Percentiles rank a stretch among this genome's conserved stretches.
Evolutionary conservation across 2,113 vertebrate species (phyloP).

Genomic region (Alectura lathami): DNA sequence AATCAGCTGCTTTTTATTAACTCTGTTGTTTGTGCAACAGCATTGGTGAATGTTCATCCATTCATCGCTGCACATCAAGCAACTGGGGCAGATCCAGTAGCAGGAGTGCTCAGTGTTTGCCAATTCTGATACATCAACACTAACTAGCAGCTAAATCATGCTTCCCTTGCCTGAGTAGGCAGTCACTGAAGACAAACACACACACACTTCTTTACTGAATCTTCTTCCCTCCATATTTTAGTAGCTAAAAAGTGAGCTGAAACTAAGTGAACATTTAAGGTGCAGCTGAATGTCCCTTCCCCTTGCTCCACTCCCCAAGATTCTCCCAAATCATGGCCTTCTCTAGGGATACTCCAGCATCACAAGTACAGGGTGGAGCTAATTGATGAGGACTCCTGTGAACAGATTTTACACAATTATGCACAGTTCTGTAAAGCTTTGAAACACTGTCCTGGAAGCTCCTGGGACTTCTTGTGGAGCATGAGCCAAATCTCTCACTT

Average conservation of each 20-base stretch:
- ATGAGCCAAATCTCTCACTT: neutral
- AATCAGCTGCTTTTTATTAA: constrained; percentile 63
- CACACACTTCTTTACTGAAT: neutral
- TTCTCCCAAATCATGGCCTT: neutral
- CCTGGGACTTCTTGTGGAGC: neutral
- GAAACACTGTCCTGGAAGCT: neutral
- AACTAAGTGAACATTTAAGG: neutral
- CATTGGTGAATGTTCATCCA: constrained; percentile 29
- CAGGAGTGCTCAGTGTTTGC: neutral
- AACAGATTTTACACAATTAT: neutral
- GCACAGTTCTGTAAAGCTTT: neutral
- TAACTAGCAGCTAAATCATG: constrained; percentile 37
- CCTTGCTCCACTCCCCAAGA: neutral
- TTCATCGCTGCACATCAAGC: constrained; percentile 35
- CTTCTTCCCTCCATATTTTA: neutral
- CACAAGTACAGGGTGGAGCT: neutral
- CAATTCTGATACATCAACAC: constrained; percentile 8
- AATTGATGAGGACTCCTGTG: neutral
- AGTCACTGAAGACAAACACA: neutral
- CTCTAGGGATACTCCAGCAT: neutral
- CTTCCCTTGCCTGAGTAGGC: neutral
- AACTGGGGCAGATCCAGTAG: constrained; percentile 49
- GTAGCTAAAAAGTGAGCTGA: neutral
- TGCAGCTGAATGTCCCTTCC: neutral
- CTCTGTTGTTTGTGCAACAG: constrained; percentile 56